These are phyloP conservation scores for Tamias sibiricus DNA, from an alignment of 2,113 vertebrate species.

Conservation along the genomic window DNA sequence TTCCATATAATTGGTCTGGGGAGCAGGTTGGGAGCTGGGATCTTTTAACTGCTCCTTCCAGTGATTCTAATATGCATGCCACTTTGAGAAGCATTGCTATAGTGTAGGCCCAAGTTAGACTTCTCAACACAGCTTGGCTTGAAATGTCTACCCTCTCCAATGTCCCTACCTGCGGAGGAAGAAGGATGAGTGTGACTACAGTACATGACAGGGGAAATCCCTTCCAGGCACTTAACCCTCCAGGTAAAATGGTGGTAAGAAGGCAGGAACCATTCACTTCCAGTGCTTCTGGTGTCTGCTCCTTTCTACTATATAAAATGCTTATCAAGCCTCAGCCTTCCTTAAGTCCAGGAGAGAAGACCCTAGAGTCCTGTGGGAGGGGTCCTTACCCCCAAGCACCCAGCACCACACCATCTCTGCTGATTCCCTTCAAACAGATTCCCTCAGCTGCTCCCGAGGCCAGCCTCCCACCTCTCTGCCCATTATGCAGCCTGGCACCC, in stretches of 20 bases:
- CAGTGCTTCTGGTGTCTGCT: background rate
- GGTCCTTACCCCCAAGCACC: background rate
- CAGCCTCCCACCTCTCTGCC: background rate
- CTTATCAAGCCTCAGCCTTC: slow-evolving; percentile 17
- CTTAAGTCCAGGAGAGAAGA: background rate
- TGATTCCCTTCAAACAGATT: background rate
- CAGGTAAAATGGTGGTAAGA: background rate
- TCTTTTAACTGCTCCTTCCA: background rate
- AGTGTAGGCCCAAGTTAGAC: background rate
- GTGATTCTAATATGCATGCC: background rate
- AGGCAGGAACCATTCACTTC: background rate
- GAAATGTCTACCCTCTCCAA: background rate
- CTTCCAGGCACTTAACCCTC: background rate
- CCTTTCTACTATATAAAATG: background rate
- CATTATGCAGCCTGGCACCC: slow-evolving; percentile 7
- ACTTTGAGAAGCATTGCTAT: background rate
- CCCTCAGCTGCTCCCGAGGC: background rate
- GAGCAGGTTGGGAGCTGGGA: accelerated
- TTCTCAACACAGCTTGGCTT: background rate
- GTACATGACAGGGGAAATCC: background rate
- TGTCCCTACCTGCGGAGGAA: accelerated
- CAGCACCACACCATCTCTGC: background rate
- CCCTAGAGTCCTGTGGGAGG: background rate
- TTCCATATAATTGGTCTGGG: background rate
- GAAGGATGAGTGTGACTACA: background rate